Conservation (phyloP, 1,140 invertebrate species). For the Danaus melanippus region DNA sequence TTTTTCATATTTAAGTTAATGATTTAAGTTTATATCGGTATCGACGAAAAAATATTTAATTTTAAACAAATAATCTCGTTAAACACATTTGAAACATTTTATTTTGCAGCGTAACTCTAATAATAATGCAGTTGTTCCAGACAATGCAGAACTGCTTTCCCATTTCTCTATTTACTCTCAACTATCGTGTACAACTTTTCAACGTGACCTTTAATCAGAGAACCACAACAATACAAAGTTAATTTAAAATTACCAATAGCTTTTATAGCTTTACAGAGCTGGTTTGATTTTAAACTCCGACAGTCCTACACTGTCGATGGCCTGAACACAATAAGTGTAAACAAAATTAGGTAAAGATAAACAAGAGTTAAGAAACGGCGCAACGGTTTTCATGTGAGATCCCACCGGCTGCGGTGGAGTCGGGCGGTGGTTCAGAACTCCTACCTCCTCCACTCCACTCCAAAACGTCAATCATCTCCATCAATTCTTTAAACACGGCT, state of each 20-base stretch:
- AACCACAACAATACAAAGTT: neutral
- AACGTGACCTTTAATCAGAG: neutral
- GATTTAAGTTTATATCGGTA: too few species aligned
- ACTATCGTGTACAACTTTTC: too few species aligned
- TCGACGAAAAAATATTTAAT: too few species aligned
- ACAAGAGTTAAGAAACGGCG: conserved; percentile 39
- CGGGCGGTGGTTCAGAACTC: conserved; percentile 43
- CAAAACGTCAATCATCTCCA: conserved; percentile 74
- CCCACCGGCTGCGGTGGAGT: conserved; percentile 38
- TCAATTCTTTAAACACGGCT: conserved; percentile 76
- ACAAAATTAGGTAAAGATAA: conserved; percentile 27
- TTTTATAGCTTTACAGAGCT: too few species aligned
- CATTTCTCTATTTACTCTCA: too few species aligned
- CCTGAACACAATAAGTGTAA: conserved; percentile 20
- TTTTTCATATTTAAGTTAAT: too few species aligned
- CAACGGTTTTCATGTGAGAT: conserved; percentile 53
- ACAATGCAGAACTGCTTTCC: too few species aligned
- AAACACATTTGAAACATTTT: too few species aligned
- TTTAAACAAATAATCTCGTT: too few species aligned
- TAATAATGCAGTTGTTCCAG: too few species aligned
- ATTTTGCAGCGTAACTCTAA: too few species aligned
- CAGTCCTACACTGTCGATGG: conserved; percentile 1
- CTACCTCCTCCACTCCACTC: conserved; percentile 64
- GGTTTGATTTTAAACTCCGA: too few species aligned
- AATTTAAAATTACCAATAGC: neutral